Percentiles rank a stretch among this genome's conserved stretches.
Conservation (phyloP, 2,888 invertebrate species). For the Gari tellinella region DNA sequence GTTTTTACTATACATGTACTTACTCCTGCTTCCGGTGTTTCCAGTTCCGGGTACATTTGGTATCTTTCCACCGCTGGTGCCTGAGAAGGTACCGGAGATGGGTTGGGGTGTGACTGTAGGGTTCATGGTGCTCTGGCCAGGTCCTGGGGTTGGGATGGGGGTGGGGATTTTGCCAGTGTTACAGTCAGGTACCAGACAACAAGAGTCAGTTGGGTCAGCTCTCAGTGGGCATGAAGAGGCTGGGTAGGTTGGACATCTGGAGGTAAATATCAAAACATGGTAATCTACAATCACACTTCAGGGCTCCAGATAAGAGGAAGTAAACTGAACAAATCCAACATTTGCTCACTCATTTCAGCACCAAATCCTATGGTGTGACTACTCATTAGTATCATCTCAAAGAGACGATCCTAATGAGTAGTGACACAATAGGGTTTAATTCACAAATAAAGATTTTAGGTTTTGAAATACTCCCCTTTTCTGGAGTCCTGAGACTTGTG, state of each 20-base stretch:
- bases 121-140: constrained; percentile 56
- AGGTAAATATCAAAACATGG: not conserved
- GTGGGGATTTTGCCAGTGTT: constrained; percentile 57
- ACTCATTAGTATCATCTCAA: too few species aligned
- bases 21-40: constrained; percentile 22
- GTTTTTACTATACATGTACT: too few species aligned
- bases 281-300: too few species aligned
- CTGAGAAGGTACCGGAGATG: constrained; percentile 65
- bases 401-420: too few species aligned
- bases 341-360: too few species aligned
- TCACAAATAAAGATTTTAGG: too few species aligned
- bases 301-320: too few species aligned
- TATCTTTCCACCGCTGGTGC: constrained; percentile 12
- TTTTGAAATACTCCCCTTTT: too few species aligned
- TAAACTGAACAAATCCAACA: too few species aligned
- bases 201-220: constrained; percentile 62
- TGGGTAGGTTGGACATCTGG: constrained; percentile 66
- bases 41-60: constrained; percentile 61
- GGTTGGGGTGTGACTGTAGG: constrained; percentile 63
- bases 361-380: too few species aligned
- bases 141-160: constrained; percentile 57
- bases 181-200: constrained; percentile 71
- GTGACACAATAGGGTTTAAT: too few species aligned
- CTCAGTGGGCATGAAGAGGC: constrained; percentile 56
- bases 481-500: too few species aligned